Evolutionary conservation across 2,888 invertebrate species (phyloP).

Genomic region (Drepanosiphum platanoidis): DNA sequence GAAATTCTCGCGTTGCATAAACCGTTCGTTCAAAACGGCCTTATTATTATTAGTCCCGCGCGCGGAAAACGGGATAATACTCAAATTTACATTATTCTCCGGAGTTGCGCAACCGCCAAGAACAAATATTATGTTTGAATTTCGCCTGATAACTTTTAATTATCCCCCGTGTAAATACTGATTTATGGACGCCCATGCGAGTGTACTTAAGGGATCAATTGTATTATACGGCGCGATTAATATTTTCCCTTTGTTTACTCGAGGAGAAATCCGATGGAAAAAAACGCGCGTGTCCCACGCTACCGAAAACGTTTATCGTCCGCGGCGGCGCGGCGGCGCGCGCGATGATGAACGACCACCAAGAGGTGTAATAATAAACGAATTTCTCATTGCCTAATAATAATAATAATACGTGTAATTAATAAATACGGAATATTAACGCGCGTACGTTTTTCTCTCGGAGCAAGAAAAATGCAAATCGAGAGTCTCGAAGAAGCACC

Average conservation of each 20-base stretch:
- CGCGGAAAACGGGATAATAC: too few relatives aligned
- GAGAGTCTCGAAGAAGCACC: not conserved
- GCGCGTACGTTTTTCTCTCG: not conserved
- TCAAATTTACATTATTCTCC: too few relatives aligned
- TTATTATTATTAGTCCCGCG: too few relatives aligned
- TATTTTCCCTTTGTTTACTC: slow-evolving; percentile 46
- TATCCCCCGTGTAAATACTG: not conserved
- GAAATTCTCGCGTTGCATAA: too few relatives aligned
- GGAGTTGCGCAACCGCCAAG: too few relatives aligned
- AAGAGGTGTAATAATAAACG: slow-evolving; percentile 8
- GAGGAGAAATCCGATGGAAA: slow-evolving; percentile 48
- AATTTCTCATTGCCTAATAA: slow-evolving; percentile 50
- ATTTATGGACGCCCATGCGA: slow-evolving; percentile 41
- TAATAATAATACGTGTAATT: too few relatives aligned
- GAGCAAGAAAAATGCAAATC: slow-evolving; percentile 10
- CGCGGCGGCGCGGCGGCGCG: not conserved
- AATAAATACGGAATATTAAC: slow-evolving; percentile 28
- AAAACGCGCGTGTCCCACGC: slow-evolving; percentile 42
- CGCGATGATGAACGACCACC: too few relatives aligned
- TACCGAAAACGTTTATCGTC: slow-evolving; percentile 46
- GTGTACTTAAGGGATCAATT: slow-evolving; percentile 21
- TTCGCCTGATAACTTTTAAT: not conserved
- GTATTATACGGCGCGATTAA: slow-evolving; percentile 8
- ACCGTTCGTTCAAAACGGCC: too few relatives aligned
- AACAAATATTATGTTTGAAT: too few relatives aligned